Evolutionary conservation across 2,113 vertebrate species (phyloP).

Genomic region (Oryzias celebensis): DNA sequence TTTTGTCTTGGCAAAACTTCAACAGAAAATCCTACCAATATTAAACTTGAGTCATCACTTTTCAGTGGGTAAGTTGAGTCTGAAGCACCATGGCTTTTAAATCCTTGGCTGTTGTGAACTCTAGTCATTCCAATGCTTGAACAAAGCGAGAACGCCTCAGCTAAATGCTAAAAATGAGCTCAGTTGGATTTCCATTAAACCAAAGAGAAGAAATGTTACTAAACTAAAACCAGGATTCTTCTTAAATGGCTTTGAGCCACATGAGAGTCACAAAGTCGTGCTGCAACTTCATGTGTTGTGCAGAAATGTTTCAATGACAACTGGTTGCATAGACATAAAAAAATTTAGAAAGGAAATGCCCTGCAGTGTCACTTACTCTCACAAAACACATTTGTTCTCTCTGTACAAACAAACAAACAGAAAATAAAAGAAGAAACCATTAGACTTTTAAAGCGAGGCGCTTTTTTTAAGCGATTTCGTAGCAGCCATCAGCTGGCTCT

Average conservation of each 20-base stretch:
- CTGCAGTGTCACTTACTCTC: conserved; percentile 17
- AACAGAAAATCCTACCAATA: conserved; percentile 8
- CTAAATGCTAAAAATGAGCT: conserved; percentile 6
- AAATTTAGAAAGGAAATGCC: conserved; percentile 42
- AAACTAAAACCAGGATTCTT: conserved; percentile 20
- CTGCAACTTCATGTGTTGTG: conserved; percentile 49
- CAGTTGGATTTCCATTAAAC: conserved; percentile 13
- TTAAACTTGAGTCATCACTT: conserved; percentile 17
- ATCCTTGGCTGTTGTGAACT: conserved; percentile 21
- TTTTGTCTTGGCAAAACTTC: conserved; percentile 19
- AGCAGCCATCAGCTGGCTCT: conserved; percentile 50
- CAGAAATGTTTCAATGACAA: conserved; percentile 49
- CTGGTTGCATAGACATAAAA: conserved; percentile 61
- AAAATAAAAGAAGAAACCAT: conserved; percentile 41
- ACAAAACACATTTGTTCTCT: conserved; percentile 44
- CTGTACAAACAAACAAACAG: conserved; percentile 29
- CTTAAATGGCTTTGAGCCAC: conserved; percentile 29
- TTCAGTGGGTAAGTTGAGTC: conserved; percentile 8
- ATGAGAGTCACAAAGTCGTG: conserved; percentile 10
- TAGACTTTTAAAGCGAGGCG: conserved; percentile 37
- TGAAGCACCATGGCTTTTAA: conserved; percentile 18
- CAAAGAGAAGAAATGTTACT: conserved; percentile 2
- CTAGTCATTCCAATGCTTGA: conserved; percentile 6
- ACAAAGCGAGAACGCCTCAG: conserved; percentile 1
- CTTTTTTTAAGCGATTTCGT: conserved; percentile 19